Percentiles rank a stretch among this genome's conserved stretches.
These are phyloP conservation scores for Torymus tubicola DNA, from an alignment of 2,888 invertebrate genomes.

Conservation along the genomic window DNA sequence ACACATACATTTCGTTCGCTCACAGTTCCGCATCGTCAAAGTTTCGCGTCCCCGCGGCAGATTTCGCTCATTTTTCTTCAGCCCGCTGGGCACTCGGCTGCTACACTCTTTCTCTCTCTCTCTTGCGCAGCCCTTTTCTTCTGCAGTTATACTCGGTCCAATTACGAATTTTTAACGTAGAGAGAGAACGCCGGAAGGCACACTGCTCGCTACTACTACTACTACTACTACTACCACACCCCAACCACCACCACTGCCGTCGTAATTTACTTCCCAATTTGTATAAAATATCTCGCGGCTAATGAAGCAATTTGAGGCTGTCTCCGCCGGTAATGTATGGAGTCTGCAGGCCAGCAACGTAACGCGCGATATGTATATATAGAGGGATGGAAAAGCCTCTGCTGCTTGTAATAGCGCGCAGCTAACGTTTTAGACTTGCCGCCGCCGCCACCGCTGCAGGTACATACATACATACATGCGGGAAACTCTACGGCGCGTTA, in stretches of 20 bases:
- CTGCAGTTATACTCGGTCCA: constrained; percentile 65
- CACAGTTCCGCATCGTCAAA: constrained; percentile 5
- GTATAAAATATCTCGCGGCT: constrained; percentile 75
- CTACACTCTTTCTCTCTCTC: constrained; percentile 33
- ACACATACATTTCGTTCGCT: neutral
- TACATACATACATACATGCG: neutral
- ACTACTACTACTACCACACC: too few species aligned
- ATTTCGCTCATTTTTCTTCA: neutral
- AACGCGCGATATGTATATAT: neutral
- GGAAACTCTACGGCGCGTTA: constrained; percentile 35
- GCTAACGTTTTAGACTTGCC: constrained; percentile 21
- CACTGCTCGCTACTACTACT: neutral
- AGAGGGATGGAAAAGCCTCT: constrained; percentile 60
- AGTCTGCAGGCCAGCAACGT: constrained; percentile 59
- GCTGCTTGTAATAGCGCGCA: constrained; percentile 56
- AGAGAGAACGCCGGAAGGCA: neutral
- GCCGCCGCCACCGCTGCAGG: neutral
- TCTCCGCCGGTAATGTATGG: constrained; percentile 72
- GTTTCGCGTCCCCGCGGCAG: neutral
- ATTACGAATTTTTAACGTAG: constrained; percentile 70
- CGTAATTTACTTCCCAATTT: constrained; percentile 75
- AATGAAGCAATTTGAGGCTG: constrained; percentile 77
- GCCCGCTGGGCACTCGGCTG: constrained; percentile 12
- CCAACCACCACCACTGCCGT: constrained; percentile 31
- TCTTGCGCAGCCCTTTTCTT: constrained; percentile 39